Conservation (phyloP, 2,113 vertebrate species). For the Callocephalon fimbriatum region DNA sequence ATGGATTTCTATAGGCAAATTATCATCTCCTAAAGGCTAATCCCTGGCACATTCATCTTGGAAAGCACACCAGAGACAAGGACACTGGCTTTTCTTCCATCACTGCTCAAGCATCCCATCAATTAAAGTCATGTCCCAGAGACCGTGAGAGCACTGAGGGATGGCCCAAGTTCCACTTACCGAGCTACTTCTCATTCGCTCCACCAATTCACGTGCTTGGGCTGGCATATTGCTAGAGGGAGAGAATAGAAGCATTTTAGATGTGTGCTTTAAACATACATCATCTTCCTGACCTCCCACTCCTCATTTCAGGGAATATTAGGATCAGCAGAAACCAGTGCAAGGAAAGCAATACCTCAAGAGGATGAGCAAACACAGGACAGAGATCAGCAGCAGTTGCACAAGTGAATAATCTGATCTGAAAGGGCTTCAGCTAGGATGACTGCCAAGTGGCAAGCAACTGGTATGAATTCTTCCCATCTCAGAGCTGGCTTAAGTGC, state of each 20-base stretch:
- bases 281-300: background rate
- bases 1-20: background rate
- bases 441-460: slow-evolving; percentile 9
- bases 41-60: background rate
- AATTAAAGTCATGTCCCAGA: background rate
- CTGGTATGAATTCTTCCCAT: background rate
- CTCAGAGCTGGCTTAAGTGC: background rate
- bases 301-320: background rate
- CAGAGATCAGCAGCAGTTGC: background rate
- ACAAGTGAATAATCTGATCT: background rate
- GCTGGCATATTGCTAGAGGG: slow-evolving; percentile 80
- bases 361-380: background rate
- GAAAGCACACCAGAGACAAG: background rate
- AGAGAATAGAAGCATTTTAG: background rate
- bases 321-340: background rate
- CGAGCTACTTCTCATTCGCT: slow-evolving; percentile 78
- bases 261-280: background rate
- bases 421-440: background rate
- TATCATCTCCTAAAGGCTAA: background rate
- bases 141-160: accelerated
- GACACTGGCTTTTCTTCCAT: background rate
- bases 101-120: background rate
- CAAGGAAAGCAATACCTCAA: background rate
- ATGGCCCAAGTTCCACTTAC: slow-evolving; percentile 75
- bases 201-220: slow-evolving; percentile 82